These are phyloP conservation scores for Schizopygopsis malacanthus DNA, from an alignment of 2,797 vertebrate genomes.

Conservation along the genomic window DNA sequence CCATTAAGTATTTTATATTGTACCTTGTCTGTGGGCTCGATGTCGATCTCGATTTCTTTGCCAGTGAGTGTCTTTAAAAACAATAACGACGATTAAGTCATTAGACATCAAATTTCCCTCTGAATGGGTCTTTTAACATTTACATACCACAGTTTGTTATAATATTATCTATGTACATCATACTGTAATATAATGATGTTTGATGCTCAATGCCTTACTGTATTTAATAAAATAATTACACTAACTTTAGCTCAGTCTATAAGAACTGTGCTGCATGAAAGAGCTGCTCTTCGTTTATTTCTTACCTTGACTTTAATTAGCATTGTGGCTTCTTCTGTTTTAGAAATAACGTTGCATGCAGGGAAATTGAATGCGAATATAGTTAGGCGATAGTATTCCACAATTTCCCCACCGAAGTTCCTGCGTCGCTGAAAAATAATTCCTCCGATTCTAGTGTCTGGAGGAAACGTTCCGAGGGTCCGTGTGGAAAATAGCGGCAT, in stretches of 20 bases:
- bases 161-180: not conserved
- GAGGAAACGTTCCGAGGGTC: conserved; percentile 63
- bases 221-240: not conserved
- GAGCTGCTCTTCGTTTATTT: not conserved
- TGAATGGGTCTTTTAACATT: not conserved
- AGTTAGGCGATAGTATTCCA: not conserved
- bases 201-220: not conserved
- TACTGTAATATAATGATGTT: not conserved
- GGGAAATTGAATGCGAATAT: not conserved
- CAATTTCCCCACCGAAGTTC: conserved; percentile 58
- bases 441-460: conserved; percentile 28
- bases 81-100: not conserved
- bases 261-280: conserved; percentile 39
- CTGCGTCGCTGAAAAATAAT: conserved; percentile 62
- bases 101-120: not conserved
- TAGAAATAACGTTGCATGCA: conserved; percentile 12
- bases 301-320: conserved; percentile 86
- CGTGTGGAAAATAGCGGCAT: not conserved
- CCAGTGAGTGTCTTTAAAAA: conserved; percentile 87
- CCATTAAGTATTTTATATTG: too few species aligned
- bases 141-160: not conserved
- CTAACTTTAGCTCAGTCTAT: not conserved
- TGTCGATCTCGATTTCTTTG: conserved; percentile 95
- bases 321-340: conserved; percentile 68
- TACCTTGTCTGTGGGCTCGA: conserved; percentile 95